These are phyloP conservation scores for Elanus axillaris DNA, from an alignment of 2,113 vertebrate species.

Conservation along the genomic window DNA sequence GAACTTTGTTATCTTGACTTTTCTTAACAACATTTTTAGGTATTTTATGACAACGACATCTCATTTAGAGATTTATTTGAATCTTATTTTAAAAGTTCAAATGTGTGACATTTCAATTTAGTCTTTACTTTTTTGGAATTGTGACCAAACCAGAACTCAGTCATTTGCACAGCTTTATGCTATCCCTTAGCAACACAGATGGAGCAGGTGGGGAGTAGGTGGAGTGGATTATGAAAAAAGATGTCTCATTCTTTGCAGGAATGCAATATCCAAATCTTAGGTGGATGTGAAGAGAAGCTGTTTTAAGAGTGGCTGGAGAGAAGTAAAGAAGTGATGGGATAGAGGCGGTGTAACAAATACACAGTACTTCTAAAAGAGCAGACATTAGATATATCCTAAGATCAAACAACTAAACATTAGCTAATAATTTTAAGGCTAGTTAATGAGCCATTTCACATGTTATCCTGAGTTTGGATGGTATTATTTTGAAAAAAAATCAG, in stretches of 20 bases:
- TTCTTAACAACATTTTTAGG: not conserved
- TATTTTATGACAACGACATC: not conserved
- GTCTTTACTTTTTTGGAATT: not conserved
- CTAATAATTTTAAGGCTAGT: not conserved
- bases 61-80: not conserved
- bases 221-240: constrained; percentile 21
- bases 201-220: constrained; percentile 63
- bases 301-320: not conserved
- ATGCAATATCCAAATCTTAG: not conserved
- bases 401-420: not conserved
- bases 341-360: not conserved
- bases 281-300: not conserved
- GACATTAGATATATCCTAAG: not conserved
- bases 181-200: constrained; percentile 56
- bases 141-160: not conserved
- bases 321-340: not conserved
- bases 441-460: not conserved
- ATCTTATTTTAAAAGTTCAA: not conserved
- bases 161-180: constrained; percentile 21
- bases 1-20: not conserved
- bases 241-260: constrained; percentile 43
- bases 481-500: not conserved
- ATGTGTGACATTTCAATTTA: not conserved
- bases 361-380: not conserved
- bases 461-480: not conserved